Evolutionary conservation across 2,888 invertebrate species (phyloP), one percentile per base, ranked within the genome.

Genomic region (Trichopria drosophilae): DNA sequence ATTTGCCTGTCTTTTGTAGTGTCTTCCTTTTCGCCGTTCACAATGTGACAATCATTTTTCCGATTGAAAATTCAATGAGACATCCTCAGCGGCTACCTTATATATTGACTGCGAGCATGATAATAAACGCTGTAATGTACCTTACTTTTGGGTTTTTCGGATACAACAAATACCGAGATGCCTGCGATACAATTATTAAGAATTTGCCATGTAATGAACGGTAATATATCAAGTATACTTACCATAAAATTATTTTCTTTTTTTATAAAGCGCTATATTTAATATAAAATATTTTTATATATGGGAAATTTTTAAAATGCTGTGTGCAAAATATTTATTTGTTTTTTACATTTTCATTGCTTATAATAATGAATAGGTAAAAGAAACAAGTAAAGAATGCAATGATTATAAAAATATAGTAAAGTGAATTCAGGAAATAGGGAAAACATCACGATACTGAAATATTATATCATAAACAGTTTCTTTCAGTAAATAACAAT

Each of bases 21-120:
- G 93, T 95, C 0, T 95, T 94, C 0, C 86, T 98, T 57, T 98
- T 94, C 74, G 92, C 97, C 0, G 92, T 97, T 85, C 97, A 98
- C 79, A 93, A 92, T 31, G 93, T 96, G 61, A 89, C 90, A 32
- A 85, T 88, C 20, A 86, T 94, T 3, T 84, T 97, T 81, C 96
- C 96, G 0, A 84, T 97, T 23, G 94, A 96, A 76, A 95, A 95
- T 72, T 86, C 88, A 23, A 94, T 97, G 94, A 82, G 81, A 16
- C 84, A 86, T 45, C 93, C 93, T 0, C 78, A 84, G 51, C 84
- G 87, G 55, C 87, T 90, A 72, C 87, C 87, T 0, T 90, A 91
- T 2, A 88, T 94, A 0, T 77, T 96, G 0, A 90, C 88, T 60
- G 82, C 84, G 0, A 88, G 90, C 4, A 94, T 94, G 90, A 74